Base-by-base conservation (phyloP, 2,888 invertebrate species). In the Willowsia nigromaculata region DNA sequence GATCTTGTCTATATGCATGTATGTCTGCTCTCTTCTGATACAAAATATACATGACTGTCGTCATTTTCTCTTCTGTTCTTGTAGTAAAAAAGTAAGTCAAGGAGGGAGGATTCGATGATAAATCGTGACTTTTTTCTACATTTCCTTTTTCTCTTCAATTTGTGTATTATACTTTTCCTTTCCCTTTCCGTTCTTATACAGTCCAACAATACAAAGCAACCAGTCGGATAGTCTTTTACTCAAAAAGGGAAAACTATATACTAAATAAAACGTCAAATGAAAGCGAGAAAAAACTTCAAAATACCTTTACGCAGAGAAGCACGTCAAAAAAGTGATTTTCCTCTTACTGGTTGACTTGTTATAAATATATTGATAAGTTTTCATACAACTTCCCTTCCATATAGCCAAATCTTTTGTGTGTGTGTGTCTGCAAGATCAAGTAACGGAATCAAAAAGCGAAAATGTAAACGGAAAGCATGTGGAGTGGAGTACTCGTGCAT, bases 101-200 rank as follows among this genome's bases (percentile, higher is more conserved):
- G 78, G 88, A 88, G 82, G 71, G 81, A 88, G 88, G 76, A 88
- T 83, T 83, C 82, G 78, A 83, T 88, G 88, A 88, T 88, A 88
- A 88, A 88, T 88, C 88, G 83, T 88, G 88, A 83, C 88, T 76
- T 88, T 88, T 87, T 83, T 83, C 82, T 86, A 62, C 83, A 40
- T 83, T 88, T 83, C 88, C 88, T 56, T 83, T 83, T 59, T 88
- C 78, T 88, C 88, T 88, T 74, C 88, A 88, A 88, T 82, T 88
- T 88, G 88, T 88, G 88, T 74, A 88, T 82, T 83, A 88, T 68
- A 30, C 78, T 65, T 88, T 83, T 88, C 82, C 82, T 47, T 47
- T 85, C 30, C 4, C 15, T 40, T 81, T 87, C 87, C 81, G 78
- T 37, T 43, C 25, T 9, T 30, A 33, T 68, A 37, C 80, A 33